phyloP scores from a whole-genome alignment of 1,140 invertebrate species.

The Drosophila carrolli region DNA sequence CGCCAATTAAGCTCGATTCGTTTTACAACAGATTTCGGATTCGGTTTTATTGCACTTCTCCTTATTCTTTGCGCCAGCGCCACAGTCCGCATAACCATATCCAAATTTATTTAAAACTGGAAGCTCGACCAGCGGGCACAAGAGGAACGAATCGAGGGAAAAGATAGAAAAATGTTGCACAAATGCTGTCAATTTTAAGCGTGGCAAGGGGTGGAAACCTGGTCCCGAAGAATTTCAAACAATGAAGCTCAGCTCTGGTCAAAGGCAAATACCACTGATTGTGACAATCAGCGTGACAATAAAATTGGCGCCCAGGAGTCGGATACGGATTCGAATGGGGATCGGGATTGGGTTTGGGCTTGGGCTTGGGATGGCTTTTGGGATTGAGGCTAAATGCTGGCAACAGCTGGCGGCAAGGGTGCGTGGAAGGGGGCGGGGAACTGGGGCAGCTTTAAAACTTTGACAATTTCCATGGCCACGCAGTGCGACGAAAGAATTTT shows the following conservation, averaged over 20 bases:
- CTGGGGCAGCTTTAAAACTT: constrained; percentile 69
- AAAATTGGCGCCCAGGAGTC: constrained; percentile 64
- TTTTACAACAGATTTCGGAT: constrained; percentile 38
- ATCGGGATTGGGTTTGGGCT: constrained; percentile 14
- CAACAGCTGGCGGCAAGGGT: constrained; percentile 59
- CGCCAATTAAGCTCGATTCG: constrained; percentile 63
- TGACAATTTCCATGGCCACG: constrained; percentile 73
- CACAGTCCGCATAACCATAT: constrained; percentile 40
- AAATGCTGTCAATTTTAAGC: constrained; percentile 57
- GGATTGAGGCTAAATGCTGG: constrained; percentile 53
- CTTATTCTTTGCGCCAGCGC: background rate
- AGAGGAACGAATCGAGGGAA: background rate
- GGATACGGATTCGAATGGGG: constrained; percentile 21
- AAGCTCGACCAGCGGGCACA: constrained; percentile 18
- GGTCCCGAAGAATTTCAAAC: constrained; percentile 50
- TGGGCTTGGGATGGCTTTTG: constrained; percentile 3
- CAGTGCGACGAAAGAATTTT: constrained; percentile 73
- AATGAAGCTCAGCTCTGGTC: constrained; percentile 68
- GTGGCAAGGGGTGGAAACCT: constrained; percentile 5
- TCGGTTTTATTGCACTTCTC: constrained; percentile 29
- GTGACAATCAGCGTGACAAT: constrained; percentile 78
- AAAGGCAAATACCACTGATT: constrained; percentile 80
- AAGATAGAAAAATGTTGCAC: constrained; percentile 39
- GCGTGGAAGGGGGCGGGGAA: constrained; percentile 7
- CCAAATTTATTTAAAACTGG: constrained; percentile 73